A percentile compares a stretch with the other conserved stretches of the same genome.
phyloP scores from a whole-genome alignment of 2,797 vertebrate species.

The Hippopotamyrus pictus region DNA sequence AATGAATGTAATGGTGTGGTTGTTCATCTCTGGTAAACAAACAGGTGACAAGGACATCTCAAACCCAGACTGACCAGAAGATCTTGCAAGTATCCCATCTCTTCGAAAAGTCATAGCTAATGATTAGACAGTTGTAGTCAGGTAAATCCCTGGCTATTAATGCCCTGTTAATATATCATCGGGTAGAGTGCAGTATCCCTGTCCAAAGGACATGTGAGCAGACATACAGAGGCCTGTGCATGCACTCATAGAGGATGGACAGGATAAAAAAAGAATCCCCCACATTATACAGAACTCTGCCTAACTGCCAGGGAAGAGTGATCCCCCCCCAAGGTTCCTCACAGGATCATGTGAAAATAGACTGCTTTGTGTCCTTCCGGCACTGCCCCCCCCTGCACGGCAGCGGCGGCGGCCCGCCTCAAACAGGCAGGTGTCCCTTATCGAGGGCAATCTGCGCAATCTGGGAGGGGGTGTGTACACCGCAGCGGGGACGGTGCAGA shows the following conservation, averaged over 20 bases:
- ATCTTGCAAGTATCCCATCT: background rate
- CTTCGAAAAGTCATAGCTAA: background rate
- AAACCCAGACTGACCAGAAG: background rate
- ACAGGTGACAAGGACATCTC: background rate
- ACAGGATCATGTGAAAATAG: slow-evolving; percentile 17
- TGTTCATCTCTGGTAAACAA: background rate
- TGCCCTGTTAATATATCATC: background rate
- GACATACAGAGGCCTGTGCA: background rate
- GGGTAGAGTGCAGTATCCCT: background rate
- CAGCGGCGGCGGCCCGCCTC: slow-evolving; percentile 22
- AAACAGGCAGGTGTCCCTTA: slow-evolving; percentile 45
- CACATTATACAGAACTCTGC: slow-evolving; percentile 20
- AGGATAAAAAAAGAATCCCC: slow-evolving; percentile 19
- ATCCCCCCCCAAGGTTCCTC: slow-evolving; percentile 34
- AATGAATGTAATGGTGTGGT: background rate
- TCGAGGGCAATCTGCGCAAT: slow-evolving; percentile 13
- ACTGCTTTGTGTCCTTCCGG: slow-evolving; percentile 28
- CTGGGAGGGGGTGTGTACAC: slow-evolving; percentile 21
- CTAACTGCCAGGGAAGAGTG: slow-evolving; percentile 31
- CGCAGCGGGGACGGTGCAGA: slow-evolving; percentile 9
- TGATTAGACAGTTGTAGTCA: background rate
- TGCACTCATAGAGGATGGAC: background rate
- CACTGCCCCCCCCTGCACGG: slow-evolving; percentile 22
- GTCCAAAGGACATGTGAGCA: background rate
- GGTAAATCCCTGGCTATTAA: background rate